Conservation (phyloP, 1,140 invertebrate species). For the Drosophila kurseongensis region DNA sequence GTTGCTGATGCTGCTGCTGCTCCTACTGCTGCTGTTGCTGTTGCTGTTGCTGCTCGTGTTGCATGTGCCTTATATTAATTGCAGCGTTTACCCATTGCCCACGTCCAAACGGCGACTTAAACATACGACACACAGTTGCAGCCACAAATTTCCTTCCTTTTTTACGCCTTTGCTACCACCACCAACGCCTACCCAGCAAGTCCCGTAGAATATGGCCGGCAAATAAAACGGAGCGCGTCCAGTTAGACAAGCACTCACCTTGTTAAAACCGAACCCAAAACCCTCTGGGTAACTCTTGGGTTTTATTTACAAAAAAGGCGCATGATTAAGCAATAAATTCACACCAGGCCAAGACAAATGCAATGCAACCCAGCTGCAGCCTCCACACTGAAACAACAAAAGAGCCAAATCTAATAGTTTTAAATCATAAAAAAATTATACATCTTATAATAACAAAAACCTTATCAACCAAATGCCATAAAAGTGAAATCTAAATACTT, state of each 20-base stretch:
- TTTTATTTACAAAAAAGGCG: slow-evolving; percentile 50
- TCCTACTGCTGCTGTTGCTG: slow-evolving; percentile 15
- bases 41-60: slow-evolving; percentile 10
- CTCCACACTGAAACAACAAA: not conserved
- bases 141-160: slow-evolving; percentile 35
- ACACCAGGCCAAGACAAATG: slow-evolving; percentile 47
- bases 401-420: not conserved
- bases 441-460: too few relatives aligned
- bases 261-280: slow-evolving; percentile 29
- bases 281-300: slow-evolving; percentile 5
- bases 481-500: too few relatives aligned
- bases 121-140: slow-evolving; percentile 61
- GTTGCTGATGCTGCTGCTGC: slow-evolving; percentile 12
- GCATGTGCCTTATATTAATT: slow-evolving; percentile 73
- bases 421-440: not conserved
- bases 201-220: slow-evolving; percentile 13
- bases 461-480: too few relatives aligned
- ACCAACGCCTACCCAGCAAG: slow-evolving; percentile 55
- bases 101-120: slow-evolving; percentile 51
- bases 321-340: slow-evolving; percentile 80
- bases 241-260: slow-evolving; percentile 60
- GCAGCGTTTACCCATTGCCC: slow-evolving; percentile 65
- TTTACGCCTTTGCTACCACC: slow-evolving; percentile 26
- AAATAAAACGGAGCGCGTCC: slow-evolving; percentile 24
- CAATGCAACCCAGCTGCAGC: slow-evolving; percentile 8